phyloP scores from a whole-genome alignment of 2,113 vertebrate species.

The Lota lota region DNA sequence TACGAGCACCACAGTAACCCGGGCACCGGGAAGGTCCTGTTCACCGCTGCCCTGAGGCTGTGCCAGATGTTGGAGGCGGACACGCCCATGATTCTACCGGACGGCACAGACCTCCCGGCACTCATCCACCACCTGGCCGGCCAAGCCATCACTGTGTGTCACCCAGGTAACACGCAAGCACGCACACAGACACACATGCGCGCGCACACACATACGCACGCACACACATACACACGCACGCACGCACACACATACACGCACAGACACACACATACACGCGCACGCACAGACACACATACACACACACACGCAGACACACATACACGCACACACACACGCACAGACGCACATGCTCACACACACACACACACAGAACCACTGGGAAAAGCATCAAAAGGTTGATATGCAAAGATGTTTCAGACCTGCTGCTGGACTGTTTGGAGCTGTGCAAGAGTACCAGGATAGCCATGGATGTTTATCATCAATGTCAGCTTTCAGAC shows the following conservation, averaged over 20 bases:
- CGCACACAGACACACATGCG: too few relatives aligned
- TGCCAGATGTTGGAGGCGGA: conserved; percentile 86
- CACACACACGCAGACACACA: too few relatives aligned
- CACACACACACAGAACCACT: too few relatives aligned
- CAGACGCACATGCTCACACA: too few relatives aligned
- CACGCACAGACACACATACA: too few relatives aligned
- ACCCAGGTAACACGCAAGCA: conserved; percentile 74
- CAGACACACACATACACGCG: background rate
- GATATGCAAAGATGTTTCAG: conserved; percentile 58
- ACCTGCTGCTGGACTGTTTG: conserved; percentile 85
- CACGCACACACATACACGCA: too few relatives aligned
- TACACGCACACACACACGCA: too few relatives aligned
- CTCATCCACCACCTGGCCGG: conserved; percentile 82
- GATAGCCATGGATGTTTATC: conserved; percentile 83
- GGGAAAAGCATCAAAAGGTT: too few relatives aligned
- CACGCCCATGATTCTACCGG: conserved; percentile 76
- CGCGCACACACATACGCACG: too few relatives aligned
- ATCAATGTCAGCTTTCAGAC: conserved; percentile 91
- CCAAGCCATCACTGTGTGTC: conserved; percentile 85
- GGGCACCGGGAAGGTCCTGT: conserved; percentile 80
- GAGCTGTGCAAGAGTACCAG: conserved; percentile 91
- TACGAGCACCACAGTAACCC: conserved; percentile 79
- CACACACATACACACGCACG: background rate
- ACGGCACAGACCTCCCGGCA: conserved; percentile 78
- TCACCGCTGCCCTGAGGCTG: conserved; percentile 80